Conservation (phyloP, 2,888 invertebrate species). For the Linnaemya vulpina region DNA sequence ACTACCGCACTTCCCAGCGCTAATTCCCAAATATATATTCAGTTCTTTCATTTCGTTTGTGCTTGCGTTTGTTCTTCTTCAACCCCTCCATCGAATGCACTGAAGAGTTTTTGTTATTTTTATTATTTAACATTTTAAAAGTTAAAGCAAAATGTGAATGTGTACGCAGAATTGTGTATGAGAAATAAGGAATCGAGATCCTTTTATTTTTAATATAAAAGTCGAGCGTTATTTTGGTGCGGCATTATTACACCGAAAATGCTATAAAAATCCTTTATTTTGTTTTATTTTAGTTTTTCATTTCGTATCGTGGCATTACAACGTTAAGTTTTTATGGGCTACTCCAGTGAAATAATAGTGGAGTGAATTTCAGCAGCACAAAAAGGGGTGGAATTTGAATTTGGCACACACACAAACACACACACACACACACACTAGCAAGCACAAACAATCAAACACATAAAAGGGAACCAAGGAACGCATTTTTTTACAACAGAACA, state of each 20-base stretch:
- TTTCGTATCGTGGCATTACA: slow-evolving; percentile 69
- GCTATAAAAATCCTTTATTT: slow-evolving; percentile 72
- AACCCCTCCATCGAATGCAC: slow-evolving; percentile 54
- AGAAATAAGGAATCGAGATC: slow-evolving; percentile 64
- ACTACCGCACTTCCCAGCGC: slow-evolving; percentile 69
- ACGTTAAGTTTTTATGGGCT: slow-evolving; percentile 66
- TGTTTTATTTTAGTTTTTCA: slow-evolving; percentile 68
- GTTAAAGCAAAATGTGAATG: slow-evolving; percentile 41
- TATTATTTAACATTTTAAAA: slow-evolving; percentile 53
- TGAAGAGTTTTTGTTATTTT: slow-evolving; percentile 51
- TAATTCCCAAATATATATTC: slow-evolving; percentile 73
- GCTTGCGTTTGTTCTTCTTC: neutral
- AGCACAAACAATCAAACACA: too few species aligned
- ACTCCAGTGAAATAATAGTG: slow-evolving; percentile 15
- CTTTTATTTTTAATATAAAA: slow-evolving; percentile 41
- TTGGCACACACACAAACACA: slow-evolving; percentile 46
- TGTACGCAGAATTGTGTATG: slow-evolving; percentile 39
- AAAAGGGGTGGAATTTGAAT: slow-evolving; percentile 71
- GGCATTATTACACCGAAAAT: slow-evolving; percentile 72
- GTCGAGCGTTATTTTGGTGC: slow-evolving; percentile 50
- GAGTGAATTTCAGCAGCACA: slow-evolving; percentile 36
- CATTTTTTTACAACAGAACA: slow-evolving; percentile 38
- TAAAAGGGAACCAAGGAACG: slow-evolving; percentile 47
- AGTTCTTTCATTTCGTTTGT: slow-evolving; percentile 60
- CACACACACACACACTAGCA: neutral